Percentiles rank a stretch among this genome's conserved stretches.
Conservation (phyloP, 2,888 invertebrate genomes). For the Eledona agricola region DNA sequence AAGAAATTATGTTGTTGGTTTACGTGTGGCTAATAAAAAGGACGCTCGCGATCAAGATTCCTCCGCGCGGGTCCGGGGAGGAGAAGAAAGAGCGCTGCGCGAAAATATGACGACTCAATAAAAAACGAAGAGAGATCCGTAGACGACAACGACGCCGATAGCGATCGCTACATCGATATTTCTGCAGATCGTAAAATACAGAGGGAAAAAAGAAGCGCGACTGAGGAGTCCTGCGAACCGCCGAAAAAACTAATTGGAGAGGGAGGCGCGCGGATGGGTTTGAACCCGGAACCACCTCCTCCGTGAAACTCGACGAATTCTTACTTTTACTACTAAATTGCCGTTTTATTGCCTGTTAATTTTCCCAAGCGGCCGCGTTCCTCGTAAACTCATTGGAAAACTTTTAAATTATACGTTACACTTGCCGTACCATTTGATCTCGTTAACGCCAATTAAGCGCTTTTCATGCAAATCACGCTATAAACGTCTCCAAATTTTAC, state of each 20-base stretch:
- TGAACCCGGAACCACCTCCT: constrained; percentile 24
- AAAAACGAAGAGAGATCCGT: constrained; percentile 39
- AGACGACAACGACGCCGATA: constrained; percentile 47
- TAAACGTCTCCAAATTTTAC: constrained; percentile 8
- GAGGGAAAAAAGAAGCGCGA: constrained; percentile 17
- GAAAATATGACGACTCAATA: constrained; percentile 50
- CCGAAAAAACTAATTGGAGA: too few species aligned
- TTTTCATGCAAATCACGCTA: constrained; percentile 16
- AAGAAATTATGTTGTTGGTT: constrained; percentile 38
- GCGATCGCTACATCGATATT: constrained; percentile 51
- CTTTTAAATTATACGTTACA: constrained; percentile 17
- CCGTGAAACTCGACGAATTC: constrained; percentile 15
- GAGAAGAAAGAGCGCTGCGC: constrained; percentile 26
- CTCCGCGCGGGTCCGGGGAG: constrained; percentile 17
- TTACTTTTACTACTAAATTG: constrained; percentile 24
- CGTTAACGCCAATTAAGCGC: constrained; percentile 16
- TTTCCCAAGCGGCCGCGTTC: constrained; percentile 12
- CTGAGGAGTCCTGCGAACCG: constrained; percentile 2
- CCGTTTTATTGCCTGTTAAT: constrained; percentile 26
- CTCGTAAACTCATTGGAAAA: constrained; percentile 19
- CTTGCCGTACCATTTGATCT: constrained; percentile 14
- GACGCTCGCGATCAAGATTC: constrained; percentile 28
- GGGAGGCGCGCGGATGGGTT: constrained; percentile 3
- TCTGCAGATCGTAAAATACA: constrained; percentile 48
- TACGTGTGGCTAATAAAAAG: constrained; percentile 36